A percentile compares a stretch with the other conserved stretches of the same genome.
These are phyloP conservation scores for Nematostella vectensis DNA, from an alignment of 92 coral and sea anemone genomes.

Conservation along the genomic window DNA sequence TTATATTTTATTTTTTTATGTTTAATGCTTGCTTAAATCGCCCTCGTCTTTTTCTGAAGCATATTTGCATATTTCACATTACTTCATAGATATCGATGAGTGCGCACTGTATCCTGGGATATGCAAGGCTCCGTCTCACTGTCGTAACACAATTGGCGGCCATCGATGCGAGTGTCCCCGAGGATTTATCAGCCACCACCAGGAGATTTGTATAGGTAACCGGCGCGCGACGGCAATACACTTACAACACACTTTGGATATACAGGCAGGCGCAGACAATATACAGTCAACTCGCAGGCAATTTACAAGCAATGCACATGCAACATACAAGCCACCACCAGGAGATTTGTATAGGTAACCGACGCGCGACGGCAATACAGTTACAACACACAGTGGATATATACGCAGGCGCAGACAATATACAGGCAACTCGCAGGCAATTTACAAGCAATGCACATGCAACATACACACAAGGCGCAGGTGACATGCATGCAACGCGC, in stretches of 20 bases:
- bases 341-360: constrained; percentile 80
- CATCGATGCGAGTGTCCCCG: constrained; percentile 83
- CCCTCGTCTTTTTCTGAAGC: too few relatives aligned
- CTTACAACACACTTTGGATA: neutral
- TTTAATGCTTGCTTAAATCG: too few relatives aligned
- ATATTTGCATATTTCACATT: too few relatives aligned
- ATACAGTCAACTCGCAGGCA: too few relatives aligned
- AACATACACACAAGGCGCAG: constrained; percentile 21
- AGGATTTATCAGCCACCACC: constrained; percentile 75
- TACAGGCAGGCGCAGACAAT: neutral
- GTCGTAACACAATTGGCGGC: constrained; percentile 87
- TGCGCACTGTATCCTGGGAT: constrained; percentile 89
- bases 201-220: constrained; percentile 80
- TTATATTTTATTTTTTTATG: too few relatives aligned
- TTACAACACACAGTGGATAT: neutral
- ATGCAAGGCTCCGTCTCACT: constrained; percentile 81
- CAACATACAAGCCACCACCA: constrained; percentile 57
- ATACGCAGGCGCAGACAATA: neutral
- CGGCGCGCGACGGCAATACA: constrained; percentile 3
- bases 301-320: too few relatives aligned
- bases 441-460: too few relatives aligned
- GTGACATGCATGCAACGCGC: neutral
- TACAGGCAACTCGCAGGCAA: too few relatives aligned
- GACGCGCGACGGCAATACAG: constrained; percentile 2
- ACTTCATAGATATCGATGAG: constrained; percentile 76